phyloP scores from a whole-genome alignment of 2,888 invertebrate genomes.

The Xestobium rufovillosum region DNA sequence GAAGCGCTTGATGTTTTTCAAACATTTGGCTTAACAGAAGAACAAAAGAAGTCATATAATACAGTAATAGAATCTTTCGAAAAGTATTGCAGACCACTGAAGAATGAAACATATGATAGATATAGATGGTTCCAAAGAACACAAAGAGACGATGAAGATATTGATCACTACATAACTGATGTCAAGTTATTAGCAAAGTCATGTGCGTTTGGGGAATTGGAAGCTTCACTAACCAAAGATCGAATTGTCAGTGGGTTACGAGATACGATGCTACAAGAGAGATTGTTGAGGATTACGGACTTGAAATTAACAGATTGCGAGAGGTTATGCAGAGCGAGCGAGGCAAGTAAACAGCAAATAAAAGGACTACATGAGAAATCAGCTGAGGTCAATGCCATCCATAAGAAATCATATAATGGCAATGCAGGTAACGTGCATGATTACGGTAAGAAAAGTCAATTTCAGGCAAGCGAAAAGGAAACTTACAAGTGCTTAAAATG shows the following conservation, averaged over 20 bases:
- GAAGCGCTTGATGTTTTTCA: conserved; percentile 20
- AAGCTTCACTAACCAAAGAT: conserved; percentile 11
- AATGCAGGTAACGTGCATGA: too few species aligned
- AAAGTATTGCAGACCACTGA: conserved; percentile 17
- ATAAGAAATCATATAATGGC: too few species aligned
- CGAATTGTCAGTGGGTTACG: conserved; percentile 17
- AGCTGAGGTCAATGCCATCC: conserved; percentile 12
- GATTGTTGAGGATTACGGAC: conserved; percentile 13
- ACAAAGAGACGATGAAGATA: conserved; percentile 18
- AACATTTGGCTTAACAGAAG: too few species aligned
- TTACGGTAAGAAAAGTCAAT: too few species aligned
- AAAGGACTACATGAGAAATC: conserved; percentile 20
- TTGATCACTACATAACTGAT: conserved; percentile 19
- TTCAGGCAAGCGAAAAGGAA: neutral
- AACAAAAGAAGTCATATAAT: too few species aligned
- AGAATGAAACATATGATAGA: conserved; percentile 19
- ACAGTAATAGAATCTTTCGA: too few species aligned
- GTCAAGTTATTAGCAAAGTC: conserved; percentile 16
- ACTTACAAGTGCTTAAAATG: conserved; percentile 19
- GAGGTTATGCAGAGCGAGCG: conserved; percentile 19
- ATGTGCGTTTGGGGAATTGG: conserved; percentile 19
- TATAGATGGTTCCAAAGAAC: conserved; percentile 18
- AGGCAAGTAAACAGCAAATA: conserved; percentile 23
- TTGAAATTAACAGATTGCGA: conserved; percentile 16
- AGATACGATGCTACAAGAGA: conserved; percentile 19